Evolutionary conservation across 2,797 vertebrate genomes (phyloP).

Genomic region (Sardinella longiceps): DNA sequence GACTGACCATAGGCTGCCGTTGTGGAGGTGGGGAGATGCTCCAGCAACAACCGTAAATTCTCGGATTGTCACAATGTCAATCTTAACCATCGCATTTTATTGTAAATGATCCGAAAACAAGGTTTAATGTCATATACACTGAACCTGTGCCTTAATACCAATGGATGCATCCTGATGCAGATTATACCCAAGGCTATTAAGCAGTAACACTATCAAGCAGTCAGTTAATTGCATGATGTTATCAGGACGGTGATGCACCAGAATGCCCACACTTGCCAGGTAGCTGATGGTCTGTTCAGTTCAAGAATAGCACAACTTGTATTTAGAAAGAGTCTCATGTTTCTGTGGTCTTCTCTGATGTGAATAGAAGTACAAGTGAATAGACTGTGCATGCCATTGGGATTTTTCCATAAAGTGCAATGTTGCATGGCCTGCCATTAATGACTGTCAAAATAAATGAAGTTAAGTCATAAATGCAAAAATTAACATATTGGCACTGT

Average conservation of each 20-base stretch:
- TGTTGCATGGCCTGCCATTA: not conserved
- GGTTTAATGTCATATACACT: too few species aligned
- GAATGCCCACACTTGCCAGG: not conserved
- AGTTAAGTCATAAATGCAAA: not conserved
- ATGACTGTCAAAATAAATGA: not conserved
- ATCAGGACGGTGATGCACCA: not conserved
- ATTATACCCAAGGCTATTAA: not conserved
- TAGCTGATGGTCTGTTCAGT: not conserved
- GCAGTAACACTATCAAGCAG: not conserved
- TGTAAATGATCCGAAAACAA: too few species aligned
- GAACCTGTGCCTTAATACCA: too few species aligned
- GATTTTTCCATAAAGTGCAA: too few species aligned
- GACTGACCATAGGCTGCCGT: too few species aligned
- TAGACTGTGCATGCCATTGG: not conserved
- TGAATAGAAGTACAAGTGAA: too few species aligned
- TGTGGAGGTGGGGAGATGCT: too few species aligned
- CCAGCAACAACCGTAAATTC: too few species aligned
- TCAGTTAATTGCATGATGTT: not conserved
- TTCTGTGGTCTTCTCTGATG: not conserved
- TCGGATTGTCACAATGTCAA: too few species aligned
- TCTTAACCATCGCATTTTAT: too few species aligned
- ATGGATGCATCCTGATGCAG: not conserved
- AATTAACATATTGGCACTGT: not conserved
- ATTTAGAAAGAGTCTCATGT: not conserved
- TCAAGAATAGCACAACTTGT: not conserved